Conservation (phyloP, 2,888 invertebrate species). For the Bombyx huttoni region DNA sequence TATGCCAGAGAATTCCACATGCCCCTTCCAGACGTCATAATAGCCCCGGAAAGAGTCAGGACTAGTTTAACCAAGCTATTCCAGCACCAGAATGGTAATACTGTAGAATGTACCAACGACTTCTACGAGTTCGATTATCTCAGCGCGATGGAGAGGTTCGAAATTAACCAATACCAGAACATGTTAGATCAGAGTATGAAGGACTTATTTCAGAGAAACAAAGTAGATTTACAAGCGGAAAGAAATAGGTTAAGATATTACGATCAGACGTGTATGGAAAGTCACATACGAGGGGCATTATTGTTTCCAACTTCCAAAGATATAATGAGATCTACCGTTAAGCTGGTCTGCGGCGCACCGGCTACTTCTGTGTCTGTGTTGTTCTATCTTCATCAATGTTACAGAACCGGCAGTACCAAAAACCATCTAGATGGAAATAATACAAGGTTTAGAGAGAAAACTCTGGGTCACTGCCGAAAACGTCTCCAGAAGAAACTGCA, state of each 20-base stretch:
- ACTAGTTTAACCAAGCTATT: constrained; percentile 39
- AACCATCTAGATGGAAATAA: constrained; percentile 52
- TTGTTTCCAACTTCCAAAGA: constrained; percentile 44
- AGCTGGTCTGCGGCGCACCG: constrained; percentile 46
- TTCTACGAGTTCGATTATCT: constrained; percentile 50
- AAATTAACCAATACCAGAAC: constrained; percentile 50
- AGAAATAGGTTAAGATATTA: constrained; percentile 33
- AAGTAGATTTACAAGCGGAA: constrained; percentile 15
- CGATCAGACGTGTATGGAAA: constrained; percentile 55
- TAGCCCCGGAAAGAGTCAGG: constrained; percentile 23
- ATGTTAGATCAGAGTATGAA: constrained; percentile 39
- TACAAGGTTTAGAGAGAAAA: constrained; percentile 45
- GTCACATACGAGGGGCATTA: constrained; percentile 39
- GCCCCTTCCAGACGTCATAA: constrained; percentile 36
- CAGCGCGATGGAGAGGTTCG: constrained; percentile 43
- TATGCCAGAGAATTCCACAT: constrained; percentile 43
- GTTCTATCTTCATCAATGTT: constrained; percentile 58
- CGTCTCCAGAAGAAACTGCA: constrained; percentile 35
- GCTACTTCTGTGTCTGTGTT: constrained; percentile 47
- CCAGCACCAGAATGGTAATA: constrained; percentile 38
- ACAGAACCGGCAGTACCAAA: constrained; percentile 37
- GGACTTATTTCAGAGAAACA: constrained; percentile 34
- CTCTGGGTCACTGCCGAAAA: constrained; percentile 46
- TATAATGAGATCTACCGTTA: constrained; percentile 50
- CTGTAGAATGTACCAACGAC: constrained; percentile 28